These are phyloP conservation scores for Nannoperca obscura DNA, from an alignment of 2,797 vertebrate species.

Conservation along the genomic window DNA sequence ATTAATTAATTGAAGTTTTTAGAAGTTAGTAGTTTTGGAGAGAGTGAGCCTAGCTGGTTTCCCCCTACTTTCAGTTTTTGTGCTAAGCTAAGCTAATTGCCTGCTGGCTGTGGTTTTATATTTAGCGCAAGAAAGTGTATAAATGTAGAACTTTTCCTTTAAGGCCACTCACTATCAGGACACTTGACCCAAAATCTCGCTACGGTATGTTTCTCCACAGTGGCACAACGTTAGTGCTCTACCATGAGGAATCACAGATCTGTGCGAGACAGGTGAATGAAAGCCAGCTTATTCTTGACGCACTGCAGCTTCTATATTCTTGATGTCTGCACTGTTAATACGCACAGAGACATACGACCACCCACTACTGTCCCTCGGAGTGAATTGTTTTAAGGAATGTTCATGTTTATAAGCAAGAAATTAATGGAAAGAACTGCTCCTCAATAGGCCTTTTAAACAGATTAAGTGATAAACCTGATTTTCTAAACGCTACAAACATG, in stretches of 20 bases:
- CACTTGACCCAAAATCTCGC: background rate
- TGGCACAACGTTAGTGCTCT: background rate
- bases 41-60: no score
- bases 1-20: no score
- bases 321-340: constrained; percentile 9
- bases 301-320: background rate
- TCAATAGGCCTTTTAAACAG: constrained; percentile 20
- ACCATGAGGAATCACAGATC: background rate
- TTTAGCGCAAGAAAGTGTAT: no score
- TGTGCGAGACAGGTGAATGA: background rate
- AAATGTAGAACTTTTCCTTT: no score
- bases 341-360: constrained; percentile 30
- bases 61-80: no score
- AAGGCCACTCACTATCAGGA: background rate
- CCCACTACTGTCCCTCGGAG: constrained; percentile 27
- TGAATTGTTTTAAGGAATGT: constrained; percentile 43
- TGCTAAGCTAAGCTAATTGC: background rate
- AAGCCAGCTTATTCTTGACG: background rate
- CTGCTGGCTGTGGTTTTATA: background rate
- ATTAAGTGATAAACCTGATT: constrained; percentile 51
- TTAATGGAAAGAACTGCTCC: constrained; percentile 50
- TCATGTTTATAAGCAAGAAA: constrained; percentile 59
- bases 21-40: no score
- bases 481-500: constrained; percentile 54
- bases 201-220: background rate